phyloP scores from a whole-genome alignment of 2,888 invertebrate species.

The Amblyjoppa fuscipennis region DNA sequence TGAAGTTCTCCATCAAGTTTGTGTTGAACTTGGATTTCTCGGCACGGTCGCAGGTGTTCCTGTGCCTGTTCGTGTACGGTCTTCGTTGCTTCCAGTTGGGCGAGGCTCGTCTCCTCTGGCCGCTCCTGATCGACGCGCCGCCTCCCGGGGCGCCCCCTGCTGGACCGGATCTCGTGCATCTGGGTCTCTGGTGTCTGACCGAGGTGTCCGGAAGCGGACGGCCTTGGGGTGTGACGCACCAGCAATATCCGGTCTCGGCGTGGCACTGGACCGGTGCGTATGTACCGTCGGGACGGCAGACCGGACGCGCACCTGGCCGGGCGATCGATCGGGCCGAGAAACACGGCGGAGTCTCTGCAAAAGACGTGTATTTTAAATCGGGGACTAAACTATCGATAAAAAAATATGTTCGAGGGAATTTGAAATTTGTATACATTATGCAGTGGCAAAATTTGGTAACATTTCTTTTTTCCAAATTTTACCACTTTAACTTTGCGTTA shows the following conservation, averaged over 20 bases:
- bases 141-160: conserved; percentile 13
- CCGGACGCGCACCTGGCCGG: conserved; percentile 89
- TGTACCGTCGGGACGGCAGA: conserved; percentile 93
- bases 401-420: too few species aligned
- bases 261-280: conserved; percentile 95
- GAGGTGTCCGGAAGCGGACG: conserved; percentile 93
- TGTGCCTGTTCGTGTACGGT: conserved; percentile 79
- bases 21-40: conserved; percentile 94
- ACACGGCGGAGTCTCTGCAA: conserved; percentile 84
- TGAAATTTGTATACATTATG: too few species aligned
- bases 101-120: conserved; percentile 77
- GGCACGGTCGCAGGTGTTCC: conserved; percentile 88
- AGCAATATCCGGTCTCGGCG: conserved; percentile 91
- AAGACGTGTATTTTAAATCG: not conserved
- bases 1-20: conserved; percentile 94
- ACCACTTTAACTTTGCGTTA: too few species aligned
- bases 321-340: conserved; percentile 84
- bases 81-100: conserved; percentile 79
- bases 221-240: conserved; percentile 96
- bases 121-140: conserved; percentile 74
- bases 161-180: conserved; percentile 86
- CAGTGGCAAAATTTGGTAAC: too few species aligned
- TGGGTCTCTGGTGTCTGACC: conserved; percentile 89
- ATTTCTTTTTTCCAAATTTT: too few species aligned
- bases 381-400: not conserved